These are phyloP conservation scores for Halotydeus destructor DNA, from an alignment of 1,140 invertebrate genomes.

Conservation along the genomic window DNA sequence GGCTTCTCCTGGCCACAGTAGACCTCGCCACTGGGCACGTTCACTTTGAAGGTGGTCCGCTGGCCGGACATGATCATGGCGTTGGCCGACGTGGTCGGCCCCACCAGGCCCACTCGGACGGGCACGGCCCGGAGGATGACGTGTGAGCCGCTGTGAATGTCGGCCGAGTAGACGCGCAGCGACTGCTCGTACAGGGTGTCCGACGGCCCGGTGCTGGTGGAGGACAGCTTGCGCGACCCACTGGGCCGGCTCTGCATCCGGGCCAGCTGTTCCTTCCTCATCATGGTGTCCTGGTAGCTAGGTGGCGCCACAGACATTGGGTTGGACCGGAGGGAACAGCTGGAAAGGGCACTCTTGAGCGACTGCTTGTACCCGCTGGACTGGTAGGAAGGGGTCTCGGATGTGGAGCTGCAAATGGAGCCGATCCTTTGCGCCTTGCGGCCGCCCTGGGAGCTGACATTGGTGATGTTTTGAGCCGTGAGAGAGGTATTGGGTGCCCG, in stretches of 20 bases:
- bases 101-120: conserved; percentile 9
- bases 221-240: conserved; percentile 18
- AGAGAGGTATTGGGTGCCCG: no score
- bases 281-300: conserved; percentile 21
- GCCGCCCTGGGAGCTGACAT: no score
- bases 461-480: no score
- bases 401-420: no score
- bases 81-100: conserved; percentile 2
- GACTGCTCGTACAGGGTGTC: conserved; percentile 27
- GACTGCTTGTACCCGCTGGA: no score
- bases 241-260: conserved; percentile 14
- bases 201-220: conserved; percentile 22
- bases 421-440: no score
- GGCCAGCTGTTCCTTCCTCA: conserved; percentile 20
- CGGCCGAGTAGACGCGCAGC: conserved; percentile 22
- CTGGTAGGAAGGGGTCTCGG: no score
- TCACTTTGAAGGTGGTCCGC: not conserved
- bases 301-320: no score
- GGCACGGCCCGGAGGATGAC: conserved; percentile 17
- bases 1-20: conserved; percentile 9
- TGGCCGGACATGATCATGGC: conserved; percentile 11
- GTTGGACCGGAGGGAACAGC: no score
- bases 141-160: conserved; percentile 11
- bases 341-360: no score
- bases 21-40: conserved; percentile 9